These are phyloP conservation scores for Callinectes sapidus DNA, from an alignment of 2,888 invertebrate species.

Conservation along the genomic window DNA sequence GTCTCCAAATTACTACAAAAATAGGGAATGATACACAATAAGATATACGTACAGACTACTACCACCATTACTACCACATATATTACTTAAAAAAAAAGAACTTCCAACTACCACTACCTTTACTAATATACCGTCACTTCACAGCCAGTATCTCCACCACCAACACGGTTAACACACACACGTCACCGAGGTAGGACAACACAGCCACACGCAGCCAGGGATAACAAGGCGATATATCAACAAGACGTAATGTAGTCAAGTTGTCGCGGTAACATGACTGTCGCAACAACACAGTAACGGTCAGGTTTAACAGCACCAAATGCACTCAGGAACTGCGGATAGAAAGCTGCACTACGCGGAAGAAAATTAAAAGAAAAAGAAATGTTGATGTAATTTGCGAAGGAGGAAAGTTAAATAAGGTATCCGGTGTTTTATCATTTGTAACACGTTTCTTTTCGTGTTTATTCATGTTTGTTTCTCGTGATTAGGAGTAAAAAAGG, in stretches of 20 bases:
- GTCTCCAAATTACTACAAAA: background rate
- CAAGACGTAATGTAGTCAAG: background rate
- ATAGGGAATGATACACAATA: background rate
- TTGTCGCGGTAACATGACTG: background rate
- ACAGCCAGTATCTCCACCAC: background rate
- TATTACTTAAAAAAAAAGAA: background rate
- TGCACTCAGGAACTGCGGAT: background rate
- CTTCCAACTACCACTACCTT: background rate
- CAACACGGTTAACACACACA: background rate
- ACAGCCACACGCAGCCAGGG: background rate
- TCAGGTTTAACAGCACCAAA: background rate
- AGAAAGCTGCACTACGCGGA: background rate
- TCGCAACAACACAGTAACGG: background rate
- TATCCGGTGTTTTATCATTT: background rate
- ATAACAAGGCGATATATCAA: background rate
- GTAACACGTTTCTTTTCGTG: background rate
- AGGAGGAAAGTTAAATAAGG: background rate
- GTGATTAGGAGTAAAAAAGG: background rate
- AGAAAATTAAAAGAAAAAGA: background rate
- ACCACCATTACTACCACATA: background rate
- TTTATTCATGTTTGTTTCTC: background rate
- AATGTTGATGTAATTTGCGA: background rate
- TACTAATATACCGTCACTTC: background rate
- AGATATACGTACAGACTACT: background rate
- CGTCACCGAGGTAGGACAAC: background rate